Percentiles rank a stretch among this genome's conserved stretches.
phyloP scores from a whole-genome alignment of 2,797 vertebrate genomes.

The Glyptemys insculpta region DNA sequence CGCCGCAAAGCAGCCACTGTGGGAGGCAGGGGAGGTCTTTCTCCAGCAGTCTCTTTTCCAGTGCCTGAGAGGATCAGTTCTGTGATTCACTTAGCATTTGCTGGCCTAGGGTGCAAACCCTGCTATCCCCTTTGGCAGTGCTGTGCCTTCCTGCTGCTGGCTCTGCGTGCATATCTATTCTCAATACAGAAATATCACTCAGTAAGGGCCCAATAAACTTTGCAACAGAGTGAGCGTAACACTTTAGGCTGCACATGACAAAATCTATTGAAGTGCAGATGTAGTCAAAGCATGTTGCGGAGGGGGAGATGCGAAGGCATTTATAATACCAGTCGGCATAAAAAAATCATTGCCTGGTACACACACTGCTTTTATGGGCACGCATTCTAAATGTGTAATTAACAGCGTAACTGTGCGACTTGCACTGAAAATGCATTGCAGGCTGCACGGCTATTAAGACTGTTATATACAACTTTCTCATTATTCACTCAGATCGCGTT shows the following conservation, averaged over 20 bases:
- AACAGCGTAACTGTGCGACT: accelerated
- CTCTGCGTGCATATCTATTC: background rate
- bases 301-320: background rate
- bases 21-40: background rate
- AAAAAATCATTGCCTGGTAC: background rate
- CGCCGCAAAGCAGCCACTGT: background rate
- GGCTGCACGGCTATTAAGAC: background rate
- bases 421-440: background rate
- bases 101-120: background rate
- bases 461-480: background rate
- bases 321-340: background rate
- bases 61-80: background rate
- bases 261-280: background rate
- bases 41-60: background rate
- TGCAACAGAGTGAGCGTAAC: accelerated
- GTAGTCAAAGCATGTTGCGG: background rate
- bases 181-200: accelerated
- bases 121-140: accelerated
- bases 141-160: accelerated
- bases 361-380: background rate
- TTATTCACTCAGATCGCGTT: background rate
- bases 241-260: background rate
- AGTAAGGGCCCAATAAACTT: background rate
- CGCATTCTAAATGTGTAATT: background rate
- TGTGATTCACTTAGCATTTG: accelerated